Evolutionary conservation across 2,113 vertebrate genomes (phyloP).

Genomic region (Mystacornis crossleyi): DNA sequence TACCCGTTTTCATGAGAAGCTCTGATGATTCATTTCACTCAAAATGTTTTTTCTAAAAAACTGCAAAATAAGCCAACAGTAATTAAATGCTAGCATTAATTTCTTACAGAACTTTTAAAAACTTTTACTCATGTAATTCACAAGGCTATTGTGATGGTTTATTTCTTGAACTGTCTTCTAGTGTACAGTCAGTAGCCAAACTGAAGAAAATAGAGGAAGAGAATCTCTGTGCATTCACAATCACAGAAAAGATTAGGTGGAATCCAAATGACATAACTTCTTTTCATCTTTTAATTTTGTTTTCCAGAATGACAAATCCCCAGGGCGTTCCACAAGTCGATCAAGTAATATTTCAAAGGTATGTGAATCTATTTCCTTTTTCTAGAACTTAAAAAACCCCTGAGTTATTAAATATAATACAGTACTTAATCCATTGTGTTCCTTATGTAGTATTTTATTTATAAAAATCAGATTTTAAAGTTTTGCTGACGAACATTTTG

Average conservation of each 20-base stretch:
- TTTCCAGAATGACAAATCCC: conserved; percentile 88
- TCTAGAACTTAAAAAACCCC: neutral
- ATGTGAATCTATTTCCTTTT: conserved; percentile 21
- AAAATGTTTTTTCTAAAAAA: neutral
- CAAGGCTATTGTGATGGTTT: neutral
- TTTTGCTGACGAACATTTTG: neutral
- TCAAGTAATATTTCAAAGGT: conserved; percentile 97
- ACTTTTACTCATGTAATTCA: neutral
- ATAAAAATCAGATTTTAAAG: neutral
- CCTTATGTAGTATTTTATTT: neutral
- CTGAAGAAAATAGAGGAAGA: neutral
- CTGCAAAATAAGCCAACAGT: neutral
- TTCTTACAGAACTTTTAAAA: neutral
- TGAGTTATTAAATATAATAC: neutral
- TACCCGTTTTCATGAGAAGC: neutral
- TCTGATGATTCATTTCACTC: neutral
- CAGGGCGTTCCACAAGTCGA: conserved; percentile 88
- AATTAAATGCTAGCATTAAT: neutral
- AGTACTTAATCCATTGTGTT: neutral
- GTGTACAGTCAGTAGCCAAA: neutral
- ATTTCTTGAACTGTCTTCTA: neutral
- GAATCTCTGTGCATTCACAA: neutral
- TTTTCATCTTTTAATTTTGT: conserved; percentile 50
- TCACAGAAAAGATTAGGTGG: neutral
- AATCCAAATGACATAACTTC: neutral